Base-by-base conservation (phyloP, 2,888 invertebrate species). In the Limnephilus marmoratus region DNA sequence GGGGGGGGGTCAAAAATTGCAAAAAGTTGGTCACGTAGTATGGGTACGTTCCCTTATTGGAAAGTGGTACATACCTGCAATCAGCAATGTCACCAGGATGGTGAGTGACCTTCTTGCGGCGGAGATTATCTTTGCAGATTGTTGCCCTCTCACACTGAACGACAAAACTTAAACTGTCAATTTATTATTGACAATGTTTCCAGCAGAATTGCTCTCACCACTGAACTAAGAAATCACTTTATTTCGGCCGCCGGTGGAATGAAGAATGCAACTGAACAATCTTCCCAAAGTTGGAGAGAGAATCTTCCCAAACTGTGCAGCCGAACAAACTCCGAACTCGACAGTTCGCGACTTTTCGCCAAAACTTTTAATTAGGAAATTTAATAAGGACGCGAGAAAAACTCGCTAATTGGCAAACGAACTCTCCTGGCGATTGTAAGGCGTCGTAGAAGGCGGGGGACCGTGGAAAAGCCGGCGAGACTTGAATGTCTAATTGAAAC, bases 341-440 rank as follows among this genome's bases (percentile, higher is more conserved):
- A 29, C 12, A 18, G 68, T 68, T 68, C 15, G 31, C 83, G 83
- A 83, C 83, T 83, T 83, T 24, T 83, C 83, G 34, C 49, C 68
- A 29, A 49, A 88, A 87, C 87, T 68, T 88, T 88, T 88, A 88
- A 88, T 88, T 88, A 31, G 41, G 68, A 88, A 88, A 88, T 80
- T 68, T 68, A 31, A 80, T 45, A 90, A 90, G 29, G 41, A 49
- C 90, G 90, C 49, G 29, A 24, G 68, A 90, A 90, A 90, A 90
- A 90, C 49, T 82, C 90, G 45, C 90, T 90, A 81, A 90, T 82
- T 81, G 29, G 49, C 29, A n/a, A 53, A 29, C 41, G 41, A 86
- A 34, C 41, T 37, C 18, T 41, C 41, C 49, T 34, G 80, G 80
- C 88, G 31, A 68, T 53, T 88, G 53, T 53, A 53, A 53, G 41